These are phyloP conservation scores for Melipona bicolor DNA, from an alignment of 2,888 invertebrate species.

Conservation along the genomic window DNA sequence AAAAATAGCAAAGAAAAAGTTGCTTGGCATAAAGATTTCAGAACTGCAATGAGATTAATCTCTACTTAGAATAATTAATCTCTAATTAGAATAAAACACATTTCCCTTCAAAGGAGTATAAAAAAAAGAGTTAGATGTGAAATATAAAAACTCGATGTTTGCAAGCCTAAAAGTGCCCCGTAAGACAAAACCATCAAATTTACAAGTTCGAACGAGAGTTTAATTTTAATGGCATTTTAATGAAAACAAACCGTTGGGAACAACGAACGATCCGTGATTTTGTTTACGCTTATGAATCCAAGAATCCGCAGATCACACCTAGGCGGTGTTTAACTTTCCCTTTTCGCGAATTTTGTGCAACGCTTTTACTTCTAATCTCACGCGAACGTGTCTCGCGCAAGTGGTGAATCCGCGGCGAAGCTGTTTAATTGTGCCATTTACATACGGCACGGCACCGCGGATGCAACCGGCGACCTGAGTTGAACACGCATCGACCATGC, in stretches of 20 bases:
- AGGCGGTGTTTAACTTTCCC: conserved; percentile 17
- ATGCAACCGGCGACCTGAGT: conserved; percentile 33
- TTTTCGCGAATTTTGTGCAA: conserved; percentile 46
- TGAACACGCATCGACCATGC: conserved; percentile 26
- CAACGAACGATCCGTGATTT: background rate
- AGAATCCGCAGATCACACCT: background rate
- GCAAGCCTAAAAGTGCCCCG: too few species aligned
- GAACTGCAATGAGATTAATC: too few species aligned
- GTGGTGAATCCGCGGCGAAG: conserved; percentile 7
- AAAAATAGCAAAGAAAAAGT: too few species aligned
- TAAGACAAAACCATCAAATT: background rate
- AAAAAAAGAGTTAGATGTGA: too few species aligned
- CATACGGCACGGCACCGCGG: background rate
- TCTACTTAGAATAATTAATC: too few species aligned
- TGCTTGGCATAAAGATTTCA: too few species aligned
- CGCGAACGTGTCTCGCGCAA: background rate
- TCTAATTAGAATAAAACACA: too few species aligned
- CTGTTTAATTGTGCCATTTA: conserved; percentile 38
- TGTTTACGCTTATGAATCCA: conserved; percentile 8
- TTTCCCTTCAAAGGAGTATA: too few species aligned
- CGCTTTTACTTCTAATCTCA: background rate
- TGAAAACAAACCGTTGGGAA: conserved; percentile 10
- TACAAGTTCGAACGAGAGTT: background rate
- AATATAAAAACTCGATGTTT: too few species aligned
- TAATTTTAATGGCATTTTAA: background rate